These are phyloP conservation scores for Nycticryphes semicollaris DNA, from an alignment of 2,113 vertebrate species.

Conservation along the genomic window DNA sequence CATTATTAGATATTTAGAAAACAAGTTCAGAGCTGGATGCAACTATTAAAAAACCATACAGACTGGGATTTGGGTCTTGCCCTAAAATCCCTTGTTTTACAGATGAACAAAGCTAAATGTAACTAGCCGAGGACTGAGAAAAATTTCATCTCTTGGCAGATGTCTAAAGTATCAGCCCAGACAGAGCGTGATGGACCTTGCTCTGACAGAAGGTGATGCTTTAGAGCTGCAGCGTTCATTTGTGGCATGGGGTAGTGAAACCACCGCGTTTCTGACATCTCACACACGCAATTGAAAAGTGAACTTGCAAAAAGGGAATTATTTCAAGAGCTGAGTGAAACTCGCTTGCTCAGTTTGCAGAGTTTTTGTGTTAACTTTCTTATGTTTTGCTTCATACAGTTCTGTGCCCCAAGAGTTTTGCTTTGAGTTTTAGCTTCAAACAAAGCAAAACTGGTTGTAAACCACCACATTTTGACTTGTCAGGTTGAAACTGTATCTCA, in stretches of 20 bases:
- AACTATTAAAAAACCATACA: background rate
- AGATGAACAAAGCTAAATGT: background rate
- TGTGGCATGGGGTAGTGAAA: conserved; percentile 17
- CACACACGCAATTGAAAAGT: background rate
- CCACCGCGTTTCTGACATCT: background rate
- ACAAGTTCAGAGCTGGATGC: background rate
- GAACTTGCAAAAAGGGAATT: conserved; percentile 10
- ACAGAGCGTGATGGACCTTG: background rate
- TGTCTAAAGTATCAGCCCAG: background rate
- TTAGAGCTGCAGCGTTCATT: background rate
- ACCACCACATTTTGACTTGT: background rate
- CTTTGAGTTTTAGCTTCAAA: conserved; percentile 54
- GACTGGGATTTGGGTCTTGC: background rate
- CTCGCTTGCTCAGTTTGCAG: background rate
- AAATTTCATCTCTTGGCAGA: background rate
- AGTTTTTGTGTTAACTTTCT: conserved; percentile 10
- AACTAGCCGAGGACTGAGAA: background rate
- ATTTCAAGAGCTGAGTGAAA: conserved; percentile 25
- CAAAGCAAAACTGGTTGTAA: conserved; percentile 16
- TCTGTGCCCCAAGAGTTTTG: conserved; percentile 5
- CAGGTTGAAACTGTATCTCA: background rate
- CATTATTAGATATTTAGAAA: background rate
- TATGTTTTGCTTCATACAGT: background rate
- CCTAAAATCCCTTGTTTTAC: background rate
- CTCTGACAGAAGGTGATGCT: background rate